Base-by-base conservation (phyloP, 1,140 invertebrate species). In the Oedothorax gibbosus region DNA sequence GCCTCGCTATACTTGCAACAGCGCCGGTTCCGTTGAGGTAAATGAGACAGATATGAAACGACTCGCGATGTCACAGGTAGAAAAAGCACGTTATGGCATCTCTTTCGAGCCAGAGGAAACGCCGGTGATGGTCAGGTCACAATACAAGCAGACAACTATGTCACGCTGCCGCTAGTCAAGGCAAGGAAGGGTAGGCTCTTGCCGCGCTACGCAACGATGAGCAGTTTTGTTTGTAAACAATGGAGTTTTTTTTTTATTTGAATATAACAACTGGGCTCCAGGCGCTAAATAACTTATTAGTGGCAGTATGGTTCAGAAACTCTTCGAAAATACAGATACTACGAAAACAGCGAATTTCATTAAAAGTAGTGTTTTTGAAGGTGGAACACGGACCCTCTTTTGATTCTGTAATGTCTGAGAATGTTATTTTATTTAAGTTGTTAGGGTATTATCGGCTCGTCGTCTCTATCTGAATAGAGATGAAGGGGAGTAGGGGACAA, bases 21-120 rank as follows among this genome's bases (percentile, higher is more conserved):
- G 66, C 66, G 66, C 35, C 69, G 69, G 35, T 35, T 35, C 35
- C 35, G 35, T 35, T 35, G 35, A 51, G 14, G 69, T 51, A 71
- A 51, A 71, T 71, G 69, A 71, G 69, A 71, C 69, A 71, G 54
- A 71, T 53, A 71, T 71, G 69, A 71, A 71, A 71, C n/a, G 69
- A 71, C 49, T 71, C 12, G 12, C 51, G 69, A 49, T 51, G 50
- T 71, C 69, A 71, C 54, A 71, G 54, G 54, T 71, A 49, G 51
- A 71, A 51, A 71, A 15, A 49, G 69, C 51, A 51, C 50, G 54
- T 51, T 51, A 53, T 53, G 51, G 69, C 51, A 49, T 53, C 69
- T 35, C 50, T 71, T 71, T 51, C 69, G 50, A 51, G 50, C 51
- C 51, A 60, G 54, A 49, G 69, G 69, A 71, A 53, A 51, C 50